Evolutionary conservation across 1,140 invertebrate species (phyloP).

Genomic region (Sinella curviseta): DNA sequence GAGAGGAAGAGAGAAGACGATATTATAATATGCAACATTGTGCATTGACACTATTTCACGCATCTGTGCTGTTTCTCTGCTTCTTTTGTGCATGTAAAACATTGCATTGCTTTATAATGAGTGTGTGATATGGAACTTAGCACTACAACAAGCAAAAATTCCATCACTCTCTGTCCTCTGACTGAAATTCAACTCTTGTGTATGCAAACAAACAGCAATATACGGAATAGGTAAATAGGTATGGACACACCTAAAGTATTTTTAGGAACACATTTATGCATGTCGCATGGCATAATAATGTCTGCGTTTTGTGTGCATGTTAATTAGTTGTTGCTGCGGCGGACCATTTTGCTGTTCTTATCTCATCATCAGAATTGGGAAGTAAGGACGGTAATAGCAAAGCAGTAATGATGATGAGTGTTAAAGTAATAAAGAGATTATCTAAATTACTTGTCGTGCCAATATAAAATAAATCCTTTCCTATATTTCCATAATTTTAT

Average conservation of each 20-base stretch:
- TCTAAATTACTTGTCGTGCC: neutral
- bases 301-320: too few relatives aligned
- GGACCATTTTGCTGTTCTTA: too few relatives aligned
- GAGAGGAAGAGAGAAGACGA: neutral
- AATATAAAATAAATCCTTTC: neutral
- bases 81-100: too few relatives aligned
- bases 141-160: neutral
- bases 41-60: neutral
- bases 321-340: too few relatives aligned
- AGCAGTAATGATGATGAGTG: neutral
- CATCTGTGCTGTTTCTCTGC: too few relatives aligned
- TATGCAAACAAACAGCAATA: neutral
- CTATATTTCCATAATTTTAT: neutral
- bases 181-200: neutral
- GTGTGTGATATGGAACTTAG: neutral
- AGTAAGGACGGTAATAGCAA: too few relatives aligned
- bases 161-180: neutral
- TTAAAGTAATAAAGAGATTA: neutral
- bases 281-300: too few relatives aligned
- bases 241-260: conserved; percentile 7
- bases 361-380: too few relatives aligned
- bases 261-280: neutral
- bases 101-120: too few relatives aligned
- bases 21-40: neutral
- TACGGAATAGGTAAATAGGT: neutral